Evolutionary conservation across 2,888 invertebrate species (phyloP).

Genomic region (Chrysomela aeneicollis): DNA sequence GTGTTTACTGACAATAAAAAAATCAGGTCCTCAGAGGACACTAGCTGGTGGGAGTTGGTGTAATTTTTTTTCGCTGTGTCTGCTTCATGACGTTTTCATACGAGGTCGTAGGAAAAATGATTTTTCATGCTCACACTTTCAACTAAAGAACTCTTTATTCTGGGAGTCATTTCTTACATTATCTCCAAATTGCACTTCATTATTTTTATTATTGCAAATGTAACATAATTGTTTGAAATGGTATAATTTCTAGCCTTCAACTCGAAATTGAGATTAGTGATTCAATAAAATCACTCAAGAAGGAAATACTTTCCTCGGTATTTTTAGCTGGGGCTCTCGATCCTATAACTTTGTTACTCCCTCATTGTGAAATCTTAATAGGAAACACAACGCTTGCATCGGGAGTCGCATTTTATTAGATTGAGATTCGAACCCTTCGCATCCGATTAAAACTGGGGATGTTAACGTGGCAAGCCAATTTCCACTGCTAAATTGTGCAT

Average conservation of each 20-base stretch:
- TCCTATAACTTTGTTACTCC: constrained; percentile 14
- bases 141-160: too few relatives aligned
- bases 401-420: constrained; percentile 23
- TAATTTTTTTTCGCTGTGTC: too few relatives aligned
- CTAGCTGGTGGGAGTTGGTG: too few relatives aligned
- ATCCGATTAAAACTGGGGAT: constrained; percentile 32
- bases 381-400: constrained; percentile 20
- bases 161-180: too few relatives aligned
- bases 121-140: too few relatives aligned
- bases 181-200: too few relatives aligned
- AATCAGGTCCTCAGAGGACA: too few relatives aligned
- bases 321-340: constrained; percentile 7
- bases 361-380: constrained; percentile 23
- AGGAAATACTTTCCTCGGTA: constrained; percentile 6
- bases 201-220: too few relatives aligned
- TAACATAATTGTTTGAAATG: too few relatives aligned
- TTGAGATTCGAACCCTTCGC: constrained; percentile 22
- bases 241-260: not conserved
- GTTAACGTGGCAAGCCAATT: constrained; percentile 31
- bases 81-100: too few relatives aligned
- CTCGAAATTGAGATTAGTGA: constrained; percentile 9
- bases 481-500: constrained; percentile 29
- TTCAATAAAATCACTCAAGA: constrained; percentile 1
- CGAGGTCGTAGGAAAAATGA: too few relatives aligned
- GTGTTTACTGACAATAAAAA: too few relatives aligned